A percentile compares a stretch with the other conserved stretches of the same genome.
These are phyloP conservation scores for Seriola aureovittata DNA, from an alignment of 2,113 vertebrate genomes.

Conservation along the genomic window DNA sequence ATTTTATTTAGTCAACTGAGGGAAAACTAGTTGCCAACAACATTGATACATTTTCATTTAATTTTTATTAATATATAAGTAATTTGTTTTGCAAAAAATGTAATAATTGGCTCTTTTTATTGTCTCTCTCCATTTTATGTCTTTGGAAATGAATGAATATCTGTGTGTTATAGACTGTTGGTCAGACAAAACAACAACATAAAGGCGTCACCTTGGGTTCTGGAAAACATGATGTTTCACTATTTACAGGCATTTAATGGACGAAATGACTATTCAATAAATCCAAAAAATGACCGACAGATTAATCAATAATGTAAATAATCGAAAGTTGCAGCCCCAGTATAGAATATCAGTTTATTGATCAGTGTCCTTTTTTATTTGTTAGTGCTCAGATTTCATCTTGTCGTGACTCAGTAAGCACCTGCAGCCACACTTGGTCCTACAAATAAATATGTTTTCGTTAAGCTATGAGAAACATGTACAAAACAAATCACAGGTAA, in stretches of 20 bases:
- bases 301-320: no score
- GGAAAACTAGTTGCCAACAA: background rate
- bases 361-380: background rate
- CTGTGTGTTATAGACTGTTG: background rate
- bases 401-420: constrained; percentile 16
- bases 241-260: no score
- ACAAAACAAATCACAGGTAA: constrained; percentile 36
- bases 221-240: background rate
- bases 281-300: no score
- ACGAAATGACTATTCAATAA: no score
- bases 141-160: background rate
- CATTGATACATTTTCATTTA: background rate
- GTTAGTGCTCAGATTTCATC: background rate
- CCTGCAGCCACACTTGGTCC: constrained; percentile 7
- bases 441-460: background rate
- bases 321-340: no score
- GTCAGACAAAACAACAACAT: background rate
- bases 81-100: background rate
- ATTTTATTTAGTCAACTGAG: background rate
- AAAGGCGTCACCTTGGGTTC: background rate
- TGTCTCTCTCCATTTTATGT: background rate
- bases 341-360: constrained; percentile 8
- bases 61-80: background rate
- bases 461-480: background rate
- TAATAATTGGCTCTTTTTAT: background rate